Percentiles rank a stretch among this genome's conserved stretches.
Evolutionary conservation across 2,113 vertebrate genomes (phyloP).

Genomic region (human): DNA sequence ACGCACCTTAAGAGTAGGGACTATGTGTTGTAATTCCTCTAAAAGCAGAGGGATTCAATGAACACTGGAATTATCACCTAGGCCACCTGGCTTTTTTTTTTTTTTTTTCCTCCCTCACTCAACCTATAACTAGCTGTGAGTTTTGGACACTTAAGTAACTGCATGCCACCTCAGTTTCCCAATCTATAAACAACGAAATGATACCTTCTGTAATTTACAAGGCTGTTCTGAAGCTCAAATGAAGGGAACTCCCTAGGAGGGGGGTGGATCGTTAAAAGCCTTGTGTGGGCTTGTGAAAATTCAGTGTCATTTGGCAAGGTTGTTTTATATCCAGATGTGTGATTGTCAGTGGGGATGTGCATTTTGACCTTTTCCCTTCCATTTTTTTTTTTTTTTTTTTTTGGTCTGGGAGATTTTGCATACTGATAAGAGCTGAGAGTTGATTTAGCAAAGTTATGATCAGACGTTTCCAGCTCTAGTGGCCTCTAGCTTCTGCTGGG

Average conservation of each 20-base stretch:
- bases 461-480: background rate
- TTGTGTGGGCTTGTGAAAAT: background rate
- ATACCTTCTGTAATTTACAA: slow-evolving; percentile 3
- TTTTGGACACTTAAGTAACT: background rate
- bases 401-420: slow-evolving; percentile 28
- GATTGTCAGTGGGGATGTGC: background rate
- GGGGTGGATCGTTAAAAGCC: background rate
- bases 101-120: background rate
- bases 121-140: background rate
- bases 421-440: background rate
- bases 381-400: background rate
- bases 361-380: slow-evolving; percentile 18
- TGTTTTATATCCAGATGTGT: background rate
- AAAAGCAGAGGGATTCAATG: background rate
- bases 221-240: background rate
- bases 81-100: background rate
- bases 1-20: background rate
- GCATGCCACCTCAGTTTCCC: slow-evolving; percentile 24
- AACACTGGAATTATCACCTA: background rate
- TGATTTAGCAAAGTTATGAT: slow-evolving; percentile 27
- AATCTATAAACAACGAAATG: background rate
- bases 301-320: background rate
- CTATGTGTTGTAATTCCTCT: background rate
- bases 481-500: background rate
- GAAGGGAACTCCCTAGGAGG: background rate